Conservation (phyloP, 1,140 invertebrate species). For the Mylabris phalerata region DNA sequence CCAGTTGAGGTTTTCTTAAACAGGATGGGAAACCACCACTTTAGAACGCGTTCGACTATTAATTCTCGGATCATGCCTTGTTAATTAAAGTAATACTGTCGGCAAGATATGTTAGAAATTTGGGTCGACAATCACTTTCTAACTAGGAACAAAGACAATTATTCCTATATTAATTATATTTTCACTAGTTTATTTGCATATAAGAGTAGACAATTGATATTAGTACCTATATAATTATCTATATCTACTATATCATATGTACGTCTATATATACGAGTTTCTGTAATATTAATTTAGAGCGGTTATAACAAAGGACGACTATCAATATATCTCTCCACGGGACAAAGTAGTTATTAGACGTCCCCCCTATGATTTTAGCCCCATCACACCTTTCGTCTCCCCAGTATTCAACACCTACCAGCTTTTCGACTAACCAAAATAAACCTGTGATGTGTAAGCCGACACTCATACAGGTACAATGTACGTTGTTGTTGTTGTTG, state of each 20-base stretch:
- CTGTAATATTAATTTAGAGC: constrained; percentile 19
- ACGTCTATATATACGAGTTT: background rate
- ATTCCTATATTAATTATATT: too few species aligned
- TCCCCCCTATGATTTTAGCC: constrained; percentile 5
- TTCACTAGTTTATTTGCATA: too few species aligned
- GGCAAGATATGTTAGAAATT: too few species aligned
- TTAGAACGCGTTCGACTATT: background rate
- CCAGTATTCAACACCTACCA: constrained; percentile 12
- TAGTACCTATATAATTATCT: background rate
- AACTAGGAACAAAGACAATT: too few species aligned
- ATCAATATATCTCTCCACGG: constrained; percentile 20
- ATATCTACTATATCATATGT: too few species aligned
- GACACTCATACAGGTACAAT: constrained; percentile 14
- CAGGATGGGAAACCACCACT: constrained; percentile 12
- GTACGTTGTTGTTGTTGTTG: too few species aligned
- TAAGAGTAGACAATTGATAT: too few species aligned
- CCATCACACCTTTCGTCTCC: constrained; percentile 9
- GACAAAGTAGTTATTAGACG: constrained; percentile 18
- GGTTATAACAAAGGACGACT: constrained; percentile 15
- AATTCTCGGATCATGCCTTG: background rate
- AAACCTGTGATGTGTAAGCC: constrained; percentile 11
- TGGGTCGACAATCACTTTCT: too few species aligned
- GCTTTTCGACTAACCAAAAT: constrained; percentile 3
- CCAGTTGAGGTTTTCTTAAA: constrained; percentile 11
- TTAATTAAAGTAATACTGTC: constrained; percentile 7